Conservation (phyloP, 35 echinoderm and acorn worm genomes). For the Ptychodera flava region DNA sequence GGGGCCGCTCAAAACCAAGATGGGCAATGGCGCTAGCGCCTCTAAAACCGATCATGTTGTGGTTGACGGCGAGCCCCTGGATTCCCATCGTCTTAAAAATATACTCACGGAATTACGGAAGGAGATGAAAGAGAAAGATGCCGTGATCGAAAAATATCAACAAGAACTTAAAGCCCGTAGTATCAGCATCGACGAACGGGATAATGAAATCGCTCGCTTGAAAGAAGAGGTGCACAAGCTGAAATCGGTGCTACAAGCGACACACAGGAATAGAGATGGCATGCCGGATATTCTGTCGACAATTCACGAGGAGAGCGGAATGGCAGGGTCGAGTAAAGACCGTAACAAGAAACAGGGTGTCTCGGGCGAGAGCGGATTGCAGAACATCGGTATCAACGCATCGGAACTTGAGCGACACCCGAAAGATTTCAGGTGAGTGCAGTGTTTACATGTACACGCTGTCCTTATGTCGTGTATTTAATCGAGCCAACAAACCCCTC, state of each 20-base stretch:
- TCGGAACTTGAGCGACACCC: slow-evolving; percentile 44
- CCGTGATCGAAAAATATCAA: slow-evolving; percentile 32
- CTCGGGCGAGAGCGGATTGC: slow-evolving; percentile 79
- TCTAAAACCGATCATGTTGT: not conserved
- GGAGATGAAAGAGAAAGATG: slow-evolving; percentile 52
- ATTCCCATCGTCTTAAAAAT: not conserved
- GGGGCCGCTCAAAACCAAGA: not conserved
- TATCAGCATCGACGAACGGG: slow-evolving; percentile 41
- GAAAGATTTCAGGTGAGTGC: slow-evolving; percentile 72
- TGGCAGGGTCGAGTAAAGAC: slow-evolving; percentile 43
- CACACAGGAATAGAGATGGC: slow-evolving; percentile 12
- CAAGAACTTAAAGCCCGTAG: slow-evolving; percentile 36
- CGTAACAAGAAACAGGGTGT: slow-evolving; percentile 98
- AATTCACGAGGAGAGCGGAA: slow-evolving; percentile 39
- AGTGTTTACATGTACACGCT: not conserved
- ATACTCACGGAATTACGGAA: slow-evolving; percentile 39
- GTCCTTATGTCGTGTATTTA: too few species aligned
- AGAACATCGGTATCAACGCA: slow-evolving; percentile 14
- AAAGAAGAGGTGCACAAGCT: slow-evolving; percentile 89
- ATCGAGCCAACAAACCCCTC: too few species aligned
- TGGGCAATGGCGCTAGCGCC: slow-evolving; percentile 19
- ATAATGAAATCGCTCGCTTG: slow-evolving; percentile 53
- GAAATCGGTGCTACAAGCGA: slow-evolving; percentile 62
- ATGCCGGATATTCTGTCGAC: slow-evolving; percentile 36
- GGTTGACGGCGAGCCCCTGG: not conserved